Evolutionary conservation across 2,888 invertebrate genomes (phyloP).

Genomic region (Neoascia interrupta): DNA sequence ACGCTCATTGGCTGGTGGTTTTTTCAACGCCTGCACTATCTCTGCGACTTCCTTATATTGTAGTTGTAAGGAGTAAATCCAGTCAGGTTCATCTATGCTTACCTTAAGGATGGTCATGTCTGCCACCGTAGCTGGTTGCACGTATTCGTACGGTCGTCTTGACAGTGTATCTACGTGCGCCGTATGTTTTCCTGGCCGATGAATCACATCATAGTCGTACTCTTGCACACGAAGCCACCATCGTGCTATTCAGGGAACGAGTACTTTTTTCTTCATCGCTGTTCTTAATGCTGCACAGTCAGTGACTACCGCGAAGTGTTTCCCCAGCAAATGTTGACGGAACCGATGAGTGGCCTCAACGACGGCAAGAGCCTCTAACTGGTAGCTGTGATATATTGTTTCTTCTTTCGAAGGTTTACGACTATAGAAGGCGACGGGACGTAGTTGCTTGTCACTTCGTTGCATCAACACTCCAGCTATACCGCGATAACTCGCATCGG

Average conservation of each 20-base stretch:
- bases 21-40: slow-evolving; percentile 27
- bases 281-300: slow-evolving; percentile 59
- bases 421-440: slow-evolving; percentile 20
- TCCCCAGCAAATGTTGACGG: too few relatives aligned
- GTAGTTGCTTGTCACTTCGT: neutral
- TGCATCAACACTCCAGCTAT: neutral
- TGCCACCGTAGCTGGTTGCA: neutral
- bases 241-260: neutral
- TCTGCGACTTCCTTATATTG: neutral
- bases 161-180: slow-evolving; percentile 12
- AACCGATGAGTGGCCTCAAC: too few relatives aligned
- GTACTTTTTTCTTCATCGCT: slow-evolving; percentile 47
- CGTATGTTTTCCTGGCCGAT: slow-evolving; percentile 19
- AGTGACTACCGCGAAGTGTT: slow-evolving; percentile 26
- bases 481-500: slow-evolving; percentile 31
- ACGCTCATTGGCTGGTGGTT: slow-evolving; percentile 12
- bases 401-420: slow-evolving; percentile 32
- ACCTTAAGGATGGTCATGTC: neutral
- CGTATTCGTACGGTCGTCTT: neutral
- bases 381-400: slow-evolving; percentile 25
- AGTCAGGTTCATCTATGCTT: neutral
- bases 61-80: neutral
- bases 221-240: slow-evolving; percentile 14
- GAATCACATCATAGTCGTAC: neutral
- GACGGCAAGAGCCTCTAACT: slow-evolving; percentile 39